Evolutionary conservation across 2,797 vertebrate genomes (phyloP), one percentile per base, ranked within the genome.

Genomic region (Muscicapa comitata): DNA sequence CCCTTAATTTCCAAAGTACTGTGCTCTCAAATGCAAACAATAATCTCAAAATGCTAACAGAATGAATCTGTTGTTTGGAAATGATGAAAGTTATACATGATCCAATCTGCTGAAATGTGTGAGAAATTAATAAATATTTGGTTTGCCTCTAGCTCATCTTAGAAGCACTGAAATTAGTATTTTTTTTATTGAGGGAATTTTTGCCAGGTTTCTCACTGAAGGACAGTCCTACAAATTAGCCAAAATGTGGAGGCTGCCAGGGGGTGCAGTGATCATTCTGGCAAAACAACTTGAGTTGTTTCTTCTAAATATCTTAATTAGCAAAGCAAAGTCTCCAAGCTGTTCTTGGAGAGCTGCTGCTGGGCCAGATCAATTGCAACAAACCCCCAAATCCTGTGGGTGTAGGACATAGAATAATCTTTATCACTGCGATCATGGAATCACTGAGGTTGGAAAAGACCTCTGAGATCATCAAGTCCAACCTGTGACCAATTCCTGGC

Each of bases 291-390:
- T 84, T 75, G 87, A 33, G 38, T 76, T 91, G 50, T 92, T 95
- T 95, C 92, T 95, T 94, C 72, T 72, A 45, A 94, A 83, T 66
- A 63, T 91, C 94, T 96, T 96, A 91, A 96, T 97, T 96, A 97
- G 79, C 87, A 89, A 51, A 86, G 54, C 65, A 3, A 3, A 43
- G 12, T 68, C 82, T 90, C 89, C 92, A 89, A 57, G 74, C 90
- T 95, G 74, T 94, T 93, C 81, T 66, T 80, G 79, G 72, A 92
- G 86, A 83, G 78, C 51, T 93, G 66, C 74, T 91, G 77, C 58
- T 68, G 33, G 72, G 72, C 68, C 68, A 81, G 75, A 88, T 88
- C 54, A 40, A 16, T 7, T 18, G 26, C 43, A 48, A 3, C 43
- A 62, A 91, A 11, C 16, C 58, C 90, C 73, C 76, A 66, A 0